A percentile compares a stretch with the other conserved stretches of the same genome.
phyloP scores from a whole-genome alignment of 2,888 invertebrate genomes.

The Formica aserva region DNA sequence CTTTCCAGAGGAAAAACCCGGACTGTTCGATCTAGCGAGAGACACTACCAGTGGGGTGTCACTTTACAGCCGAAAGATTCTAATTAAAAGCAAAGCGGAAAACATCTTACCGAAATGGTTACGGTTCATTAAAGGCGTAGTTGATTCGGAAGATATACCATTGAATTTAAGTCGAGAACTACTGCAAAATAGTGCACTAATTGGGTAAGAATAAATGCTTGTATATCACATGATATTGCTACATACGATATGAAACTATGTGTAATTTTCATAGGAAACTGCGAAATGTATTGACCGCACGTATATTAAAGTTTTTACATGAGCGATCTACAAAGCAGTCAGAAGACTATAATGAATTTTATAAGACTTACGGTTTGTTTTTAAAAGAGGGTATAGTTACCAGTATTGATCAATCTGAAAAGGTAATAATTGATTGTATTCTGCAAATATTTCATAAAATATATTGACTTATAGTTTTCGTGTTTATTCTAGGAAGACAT shows the following conservation, averaged over 20 bases:
- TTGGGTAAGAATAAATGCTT: slow-evolving; percentile 88
- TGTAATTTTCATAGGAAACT: slow-evolving; percentile 89
- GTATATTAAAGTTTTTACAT: slow-evolving; percentile 93
- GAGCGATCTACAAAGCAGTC: slow-evolving; percentile 95
- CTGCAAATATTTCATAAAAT: not conserved
- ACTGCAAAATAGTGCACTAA: slow-evolving; percentile 96
- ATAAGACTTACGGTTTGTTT: slow-evolving; percentile 96
- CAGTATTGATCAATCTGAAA: slow-evolving; percentile 92
- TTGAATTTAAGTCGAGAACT: slow-evolving; percentile 98
- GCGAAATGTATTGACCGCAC: slow-evolving; percentile 93
- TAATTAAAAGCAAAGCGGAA: slow-evolving; percentile 96
- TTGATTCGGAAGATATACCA: slow-evolving; percentile 99
- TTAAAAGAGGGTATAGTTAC: slow-evolving; percentile 98
- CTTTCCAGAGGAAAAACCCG: slow-evolving; percentile 97
- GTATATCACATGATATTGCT: slow-evolving; percentile 20
- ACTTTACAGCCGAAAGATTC: slow-evolving; percentile 95
- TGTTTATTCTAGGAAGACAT: slow-evolving; percentile 91
- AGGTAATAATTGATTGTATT: slow-evolving; percentile 87
- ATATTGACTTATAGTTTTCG: not conserved
- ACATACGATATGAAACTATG: not conserved
- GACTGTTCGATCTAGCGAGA: slow-evolving; percentile 95
- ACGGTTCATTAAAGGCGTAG: slow-evolving; percentile 98
- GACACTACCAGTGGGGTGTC: slow-evolving; percentile 95
- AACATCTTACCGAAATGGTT: slow-evolving; percentile 98
- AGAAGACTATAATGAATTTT: slow-evolving; percentile 94